A percentile compares a stretch with the other conserved stretches of the same genome.
Conservation (phyloP, 2,113 vertebrate species). For the Podocnemis expansa region DNA sequence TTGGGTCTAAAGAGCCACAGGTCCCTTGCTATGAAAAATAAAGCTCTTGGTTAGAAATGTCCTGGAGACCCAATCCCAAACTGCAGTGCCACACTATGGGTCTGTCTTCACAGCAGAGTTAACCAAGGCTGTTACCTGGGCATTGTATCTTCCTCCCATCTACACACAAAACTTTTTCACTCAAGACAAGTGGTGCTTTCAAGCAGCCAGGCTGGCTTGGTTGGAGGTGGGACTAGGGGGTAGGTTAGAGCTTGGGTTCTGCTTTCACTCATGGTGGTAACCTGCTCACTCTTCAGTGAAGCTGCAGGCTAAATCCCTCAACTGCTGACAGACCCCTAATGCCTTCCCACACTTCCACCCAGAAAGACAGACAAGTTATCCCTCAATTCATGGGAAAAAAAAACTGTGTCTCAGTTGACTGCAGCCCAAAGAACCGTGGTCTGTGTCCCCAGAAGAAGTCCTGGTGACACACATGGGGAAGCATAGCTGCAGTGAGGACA, state of each 20-base stretch:
- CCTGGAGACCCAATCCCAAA: neutral
- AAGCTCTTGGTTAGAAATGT: neutral
- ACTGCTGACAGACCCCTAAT: neutral
- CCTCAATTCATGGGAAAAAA: neutral
- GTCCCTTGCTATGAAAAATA: neutral
- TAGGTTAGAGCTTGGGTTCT: neutral
- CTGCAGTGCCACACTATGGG: neutral
- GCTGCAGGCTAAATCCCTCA: neutral
- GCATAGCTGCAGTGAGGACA: neutral
- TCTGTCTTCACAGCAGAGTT: neutral
- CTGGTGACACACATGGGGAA: neutral
- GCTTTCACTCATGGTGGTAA: neutral
- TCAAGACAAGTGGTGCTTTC: neutral
- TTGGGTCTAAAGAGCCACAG: neutral
- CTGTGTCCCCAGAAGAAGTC: neutral
- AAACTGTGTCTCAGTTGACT: neutral
- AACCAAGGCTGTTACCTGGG: neutral
- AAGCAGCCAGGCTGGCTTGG: neutral
- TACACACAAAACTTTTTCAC: neutral
- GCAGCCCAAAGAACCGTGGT: neutral
- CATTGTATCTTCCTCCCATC: neutral
- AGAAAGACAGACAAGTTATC: neutral
- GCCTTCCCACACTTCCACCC: neutral
- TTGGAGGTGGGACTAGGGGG: neutral
- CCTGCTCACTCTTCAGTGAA: neutral